Base-by-base conservation (phyloP, 2,797 vertebrate genomes). In the Arnoldichthys spilopterus region DNA sequence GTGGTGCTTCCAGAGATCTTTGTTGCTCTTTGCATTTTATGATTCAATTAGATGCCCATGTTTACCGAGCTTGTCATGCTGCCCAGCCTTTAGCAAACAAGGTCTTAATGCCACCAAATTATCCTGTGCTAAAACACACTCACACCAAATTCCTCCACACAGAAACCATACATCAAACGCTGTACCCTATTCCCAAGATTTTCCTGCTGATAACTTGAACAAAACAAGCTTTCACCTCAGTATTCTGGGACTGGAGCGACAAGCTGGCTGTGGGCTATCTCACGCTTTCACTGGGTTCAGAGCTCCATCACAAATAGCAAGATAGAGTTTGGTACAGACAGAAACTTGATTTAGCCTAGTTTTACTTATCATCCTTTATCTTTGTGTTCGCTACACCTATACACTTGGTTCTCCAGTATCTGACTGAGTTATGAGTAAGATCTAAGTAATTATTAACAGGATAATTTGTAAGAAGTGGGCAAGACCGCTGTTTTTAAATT, bases 11-110 rank as follows among this genome's bases (percentile, higher is more conserved):
- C n/a, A n/a, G n/a, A n/a, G n/a, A n/a, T n/a, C n/a, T n/a, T n/a
- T n/a, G n/a, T n/a, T n/a, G n/a, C n/a, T n/a, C 54, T 37, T 59
- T 71, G 73, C 47, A 22, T 71, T 75, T 54, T 62, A 45, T 22
- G 13, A 69, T 56, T 30, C 26, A 70, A 70, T 45, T 24, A 45
- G 32, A 63, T 30, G n/a, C n/a, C n/a, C n/a, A n/a, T n/a, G 67
- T 69, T 51, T 51, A 49, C 45, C n/a, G 24, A 69, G 67, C 13
- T 30, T 47, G 24, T 68, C 24, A n/a, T n/a, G 45, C 6, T 7
- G 66, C 13, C 43, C 15, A 45, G 67, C 72, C 37, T 34, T 69
- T 22, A 40, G 34, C 72, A 70, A 62, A 69, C 66, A 51, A 45
- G 43, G 28, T 51, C n/a, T 71, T 54, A 71, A 56, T 56, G 32